Percentiles rank a stretch among this genome's conserved stretches.
Evolutionary conservation across 2,888 invertebrate species (phyloP).

Genomic region (Drosophila birchii): DNA sequence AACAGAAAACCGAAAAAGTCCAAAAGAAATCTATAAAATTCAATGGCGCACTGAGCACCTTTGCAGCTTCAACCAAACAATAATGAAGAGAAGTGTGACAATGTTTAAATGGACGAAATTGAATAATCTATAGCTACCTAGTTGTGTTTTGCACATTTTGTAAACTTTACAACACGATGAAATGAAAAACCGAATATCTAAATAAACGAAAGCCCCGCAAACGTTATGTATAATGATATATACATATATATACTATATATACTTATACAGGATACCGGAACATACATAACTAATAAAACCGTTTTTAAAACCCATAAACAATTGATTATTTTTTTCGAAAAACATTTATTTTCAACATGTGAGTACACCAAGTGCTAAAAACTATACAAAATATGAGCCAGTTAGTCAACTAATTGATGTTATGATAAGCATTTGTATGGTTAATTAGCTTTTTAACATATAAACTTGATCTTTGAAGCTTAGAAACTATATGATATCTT

Average conservation of each 20-base stretch:
- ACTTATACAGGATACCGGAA: constrained; percentile 53
- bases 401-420: constrained; percentile 2
- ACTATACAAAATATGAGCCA: constrained; percentile 5
- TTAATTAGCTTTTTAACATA: neutral
- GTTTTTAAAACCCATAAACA: constrained; percentile 61
- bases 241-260: constrained; percentile 44
- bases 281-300: constrained; percentile 69
- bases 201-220: constrained; percentile 43
- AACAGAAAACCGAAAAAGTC: constrained; percentile 34
- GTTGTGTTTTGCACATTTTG: constrained; percentile 78
- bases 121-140: constrained; percentile 53
- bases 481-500: neutral
- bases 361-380: constrained; percentile 22
- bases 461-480: neutral
- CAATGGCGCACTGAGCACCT: constrained; percentile 19
- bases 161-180: constrained; percentile 70
- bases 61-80: constrained; percentile 30
- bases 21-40: constrained; percentile 32
- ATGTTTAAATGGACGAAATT: constrained; percentile 3
- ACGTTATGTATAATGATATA: constrained; percentile 49
- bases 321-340: neutral
- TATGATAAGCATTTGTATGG: neutral
- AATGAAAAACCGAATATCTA: constrained; percentile 27
- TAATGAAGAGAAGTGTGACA: constrained; percentile 13
- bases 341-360: constrained; percentile 40